Conservation (phyloP, 1,140 invertebrate genomes). For the Bombyx mandarina region DNA sequence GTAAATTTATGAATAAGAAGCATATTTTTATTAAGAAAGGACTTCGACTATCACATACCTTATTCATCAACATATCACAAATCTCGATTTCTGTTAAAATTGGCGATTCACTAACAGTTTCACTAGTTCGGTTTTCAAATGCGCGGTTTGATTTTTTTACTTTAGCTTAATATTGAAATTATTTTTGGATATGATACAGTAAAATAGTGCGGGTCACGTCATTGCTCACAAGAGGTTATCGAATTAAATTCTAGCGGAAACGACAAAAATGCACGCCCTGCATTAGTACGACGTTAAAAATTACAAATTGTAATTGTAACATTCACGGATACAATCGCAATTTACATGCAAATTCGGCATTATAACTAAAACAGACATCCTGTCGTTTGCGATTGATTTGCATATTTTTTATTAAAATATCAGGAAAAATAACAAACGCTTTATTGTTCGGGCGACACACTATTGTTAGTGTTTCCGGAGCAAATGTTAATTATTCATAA, state of each 20-base stretch:
- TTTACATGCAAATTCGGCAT: conserved; percentile 66
- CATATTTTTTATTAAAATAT: conserved; percentile 65
- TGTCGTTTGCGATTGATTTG: conserved; percentile 63
- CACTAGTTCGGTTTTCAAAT: no score
- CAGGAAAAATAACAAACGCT: conserved; percentile 56
- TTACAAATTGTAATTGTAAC: conserved; percentile 58
- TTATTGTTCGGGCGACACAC: conserved; percentile 43
- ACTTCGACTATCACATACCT: no score
- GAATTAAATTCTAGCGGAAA: conserved; percentile 6
- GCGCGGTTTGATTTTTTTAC: no score
- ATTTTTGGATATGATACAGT: no score
- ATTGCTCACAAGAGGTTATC: not conserved
- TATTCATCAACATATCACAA: no score
- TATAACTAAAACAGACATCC: conserved; percentile 67
- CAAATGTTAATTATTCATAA: conserved; percentile 60
- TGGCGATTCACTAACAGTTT: no score
- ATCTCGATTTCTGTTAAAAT: no score
- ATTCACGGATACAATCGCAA: conserved; percentile 54
- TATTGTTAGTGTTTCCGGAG: conserved; percentile 59
- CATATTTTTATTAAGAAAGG: no score
- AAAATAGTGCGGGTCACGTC: no score
- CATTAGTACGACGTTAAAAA: conserved; percentile 44
- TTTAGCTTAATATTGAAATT: no score
- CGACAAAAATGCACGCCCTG: conserved; percentile 15
- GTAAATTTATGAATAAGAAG: no score